A percentile compares a stretch with the other conserved stretches of the same genome.
Evolutionary conservation across 1,140 invertebrate genomes (phyloP).

Genomic region (Agrypnia vestita): DNA sequence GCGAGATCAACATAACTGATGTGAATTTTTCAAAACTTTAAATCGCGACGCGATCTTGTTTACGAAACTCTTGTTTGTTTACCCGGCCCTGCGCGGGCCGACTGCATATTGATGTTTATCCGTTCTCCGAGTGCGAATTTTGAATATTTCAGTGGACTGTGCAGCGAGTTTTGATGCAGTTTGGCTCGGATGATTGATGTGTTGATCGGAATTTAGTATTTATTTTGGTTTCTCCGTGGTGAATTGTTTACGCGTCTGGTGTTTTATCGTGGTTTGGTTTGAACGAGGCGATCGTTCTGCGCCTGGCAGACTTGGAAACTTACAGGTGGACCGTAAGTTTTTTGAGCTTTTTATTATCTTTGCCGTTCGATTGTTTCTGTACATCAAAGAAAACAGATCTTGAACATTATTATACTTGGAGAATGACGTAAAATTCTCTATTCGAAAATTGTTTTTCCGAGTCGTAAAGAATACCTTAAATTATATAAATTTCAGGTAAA

Average conservation of each 20-base stretch:
- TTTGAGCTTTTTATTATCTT: background rate
- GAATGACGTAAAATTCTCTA: too few species aligned
- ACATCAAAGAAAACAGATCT: too few species aligned
- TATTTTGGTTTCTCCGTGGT: constrained; percentile 18
- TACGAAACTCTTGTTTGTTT: constrained; percentile 14
- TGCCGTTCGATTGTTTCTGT: too few species aligned
- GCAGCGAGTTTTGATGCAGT: background rate
- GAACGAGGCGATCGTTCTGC: background rate
- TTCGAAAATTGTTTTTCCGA: too few species aligned
- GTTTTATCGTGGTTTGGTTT: background rate
- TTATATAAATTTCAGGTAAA: too few species aligned
- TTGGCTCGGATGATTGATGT: constrained; percentile 12
- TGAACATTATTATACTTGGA: too few species aligned
- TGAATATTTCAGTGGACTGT: constrained; percentile 4
- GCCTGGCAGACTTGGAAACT: background rate
- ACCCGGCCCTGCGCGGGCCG: background rate
- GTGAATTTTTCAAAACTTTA: background rate
- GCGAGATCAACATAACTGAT: background rate
- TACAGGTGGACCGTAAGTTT: constrained; percentile 7
- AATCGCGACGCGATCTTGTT: background rate
- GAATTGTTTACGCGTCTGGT: constrained; percentile 10
- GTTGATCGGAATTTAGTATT: background rate
- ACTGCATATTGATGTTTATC: constrained; percentile 16
- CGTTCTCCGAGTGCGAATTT: background rate
- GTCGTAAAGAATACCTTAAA: too few species aligned